Percentiles rank a stretch among this genome's conserved stretches.
Evolutionary conservation across 1,140 invertebrate genomes (phyloP).

Genomic region (Hylaeus anthracinus): DNA sequence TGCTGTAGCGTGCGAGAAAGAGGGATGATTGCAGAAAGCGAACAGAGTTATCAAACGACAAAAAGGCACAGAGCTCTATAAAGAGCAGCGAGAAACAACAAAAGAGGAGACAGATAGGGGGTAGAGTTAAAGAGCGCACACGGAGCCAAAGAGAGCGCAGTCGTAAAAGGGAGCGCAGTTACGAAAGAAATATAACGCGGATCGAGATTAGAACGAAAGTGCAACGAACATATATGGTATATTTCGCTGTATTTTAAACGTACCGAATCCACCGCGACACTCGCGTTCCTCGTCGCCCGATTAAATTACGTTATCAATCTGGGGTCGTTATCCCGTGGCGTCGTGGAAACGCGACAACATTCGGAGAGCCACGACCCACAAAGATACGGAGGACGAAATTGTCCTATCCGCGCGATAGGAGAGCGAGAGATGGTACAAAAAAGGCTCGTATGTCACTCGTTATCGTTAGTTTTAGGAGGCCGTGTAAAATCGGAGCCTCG

Average conservation of each 20-base stretch:
- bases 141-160: conserved; percentile 6
- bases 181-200: neutral
- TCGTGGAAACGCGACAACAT: neutral
- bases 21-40: neutral
- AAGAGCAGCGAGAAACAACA: conserved; percentile 16
- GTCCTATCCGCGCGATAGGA: conserved; percentile 22
- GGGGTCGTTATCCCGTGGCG: neutral
- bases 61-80: conserved; percentile 1
- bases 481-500: conserved; percentile 38
- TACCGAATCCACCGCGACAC: neutral
- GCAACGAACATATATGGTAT: neutral
- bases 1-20: neutral
- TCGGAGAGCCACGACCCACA: conserved; percentile 16
- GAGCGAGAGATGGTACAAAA: neutral
- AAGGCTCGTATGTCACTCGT: conserved; percentile 39
- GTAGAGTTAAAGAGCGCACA: conserved; percentile 5
- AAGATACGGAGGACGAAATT: conserved; percentile 36
- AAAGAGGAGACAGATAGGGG: neutral
- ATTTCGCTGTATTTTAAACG: neutral
- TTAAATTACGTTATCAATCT: conserved; percentile 30
- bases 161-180: conserved; percentile 5
- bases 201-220: neutral
- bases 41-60: neutral
- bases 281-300: neutral
- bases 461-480: conserved; percentile 46